phyloP scores from a whole-genome alignment of 2,113 vertebrate genomes.

The Bubo bubo region DNA sequence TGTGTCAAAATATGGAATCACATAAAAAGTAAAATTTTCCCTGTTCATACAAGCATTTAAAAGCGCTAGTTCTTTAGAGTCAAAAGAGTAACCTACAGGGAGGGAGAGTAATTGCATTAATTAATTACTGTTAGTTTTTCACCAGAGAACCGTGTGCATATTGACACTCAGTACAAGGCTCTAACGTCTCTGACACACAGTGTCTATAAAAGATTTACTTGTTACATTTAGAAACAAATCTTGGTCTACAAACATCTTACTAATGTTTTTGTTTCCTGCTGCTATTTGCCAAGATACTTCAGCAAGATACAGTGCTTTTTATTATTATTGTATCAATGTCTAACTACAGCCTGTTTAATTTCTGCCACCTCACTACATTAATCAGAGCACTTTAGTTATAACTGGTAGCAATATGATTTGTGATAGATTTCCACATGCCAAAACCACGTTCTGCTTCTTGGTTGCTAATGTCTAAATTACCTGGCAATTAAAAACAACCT shows the following conservation, averaged over 20 bases:
- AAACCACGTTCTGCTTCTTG: conserved; percentile 6
- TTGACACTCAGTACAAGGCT: neutral
- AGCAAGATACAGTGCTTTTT: neutral
- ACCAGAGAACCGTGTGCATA: neutral
- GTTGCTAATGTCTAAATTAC: conserved; percentile 16
- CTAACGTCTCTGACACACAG: neutral
- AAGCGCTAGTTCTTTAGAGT: neutral
- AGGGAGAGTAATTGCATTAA: neutral
- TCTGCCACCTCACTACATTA: neutral
- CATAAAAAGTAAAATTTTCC: neutral
- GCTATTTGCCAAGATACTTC: neutral
- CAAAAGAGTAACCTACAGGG: neutral
- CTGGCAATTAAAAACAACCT: neutral
- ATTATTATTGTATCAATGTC: neutral
- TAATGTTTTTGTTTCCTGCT: neutral
- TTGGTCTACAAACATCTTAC: neutral
- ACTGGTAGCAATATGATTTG: neutral
- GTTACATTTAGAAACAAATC: neutral
- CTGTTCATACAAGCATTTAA: neutral
- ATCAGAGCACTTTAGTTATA: neutral
- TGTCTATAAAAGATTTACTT: neutral
- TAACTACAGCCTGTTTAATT: neutral
- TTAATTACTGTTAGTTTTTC: neutral
- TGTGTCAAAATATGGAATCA: neutral
- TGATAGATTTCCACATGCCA: neutral